Conservation (phyloP, 2,888 invertebrate species). For the Cylindroiulus punctatus region DNA sequence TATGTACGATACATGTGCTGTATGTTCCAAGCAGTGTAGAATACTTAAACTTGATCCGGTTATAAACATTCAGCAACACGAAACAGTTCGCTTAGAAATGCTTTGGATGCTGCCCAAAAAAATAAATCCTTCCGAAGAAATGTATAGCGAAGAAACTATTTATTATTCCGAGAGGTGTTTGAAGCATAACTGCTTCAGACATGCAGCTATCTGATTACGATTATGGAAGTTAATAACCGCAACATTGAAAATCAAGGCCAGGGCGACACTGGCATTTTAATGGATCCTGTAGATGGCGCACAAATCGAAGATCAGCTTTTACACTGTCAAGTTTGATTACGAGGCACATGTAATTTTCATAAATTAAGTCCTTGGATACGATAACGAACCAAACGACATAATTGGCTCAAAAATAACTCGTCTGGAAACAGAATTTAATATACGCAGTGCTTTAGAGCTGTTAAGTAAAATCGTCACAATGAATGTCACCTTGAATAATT, state of each 20-base stretch:
- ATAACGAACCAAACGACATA: no score
- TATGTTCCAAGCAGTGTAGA: no score
- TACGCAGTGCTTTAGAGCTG: no score
- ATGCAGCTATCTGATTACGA: background rate
- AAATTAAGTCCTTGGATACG: background rate
- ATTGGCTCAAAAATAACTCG: no score
- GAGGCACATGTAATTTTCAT: background rate
- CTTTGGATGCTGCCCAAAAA: background rate
- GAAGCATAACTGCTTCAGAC: constrained; percentile 8
- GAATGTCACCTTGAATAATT: no score
- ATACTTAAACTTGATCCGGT: no score
- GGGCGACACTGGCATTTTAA: background rate
- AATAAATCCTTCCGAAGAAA: background rate
- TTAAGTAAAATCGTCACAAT: no score
- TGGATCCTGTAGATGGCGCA: background rate
- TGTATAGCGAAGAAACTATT: background rate
- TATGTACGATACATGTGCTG: no score
- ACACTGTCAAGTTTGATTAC: background rate
- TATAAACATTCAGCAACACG: background rate
- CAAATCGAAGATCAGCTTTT: background rate
- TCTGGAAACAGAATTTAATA: no score
- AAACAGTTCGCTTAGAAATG: background rate
- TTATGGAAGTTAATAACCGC: constrained; percentile 34
- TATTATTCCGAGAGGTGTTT: constrained; percentile 30
- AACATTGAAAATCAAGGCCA: constrained; percentile 42